A percentile compares a stretch with the other conserved stretches of the same genome.
Evolutionary conservation across 2,797 vertebrate species (phyloP).

Genomic region (Rhynchonycteris naso): DNA sequence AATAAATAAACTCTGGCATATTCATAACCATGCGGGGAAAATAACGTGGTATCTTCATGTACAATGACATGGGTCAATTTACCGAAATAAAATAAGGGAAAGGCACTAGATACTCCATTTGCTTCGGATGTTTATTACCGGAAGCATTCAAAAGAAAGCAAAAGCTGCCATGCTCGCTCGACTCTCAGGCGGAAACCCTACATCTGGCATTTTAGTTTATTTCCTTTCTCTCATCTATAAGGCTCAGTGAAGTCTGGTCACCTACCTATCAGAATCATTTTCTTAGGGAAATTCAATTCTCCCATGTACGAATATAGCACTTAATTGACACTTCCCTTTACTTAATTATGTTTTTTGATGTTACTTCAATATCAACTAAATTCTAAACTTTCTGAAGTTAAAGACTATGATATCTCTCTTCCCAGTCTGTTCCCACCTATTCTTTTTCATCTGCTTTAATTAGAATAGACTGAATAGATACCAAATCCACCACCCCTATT

Average conservation of each 20-base stretch:
- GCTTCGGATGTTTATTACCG: neutral
- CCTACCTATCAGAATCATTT: neutral
- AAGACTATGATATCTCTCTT: neutral
- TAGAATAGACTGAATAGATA: neutral
- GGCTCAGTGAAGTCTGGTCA: neutral
- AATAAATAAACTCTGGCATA: neutral
- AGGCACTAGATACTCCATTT: neutral
- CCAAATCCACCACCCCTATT: neutral
- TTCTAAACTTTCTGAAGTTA: neutral
- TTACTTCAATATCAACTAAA: neutral
- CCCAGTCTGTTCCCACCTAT: neutral
- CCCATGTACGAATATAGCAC: neutral
- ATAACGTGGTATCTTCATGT: neutral
- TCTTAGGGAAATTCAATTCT: conserved; percentile 30
- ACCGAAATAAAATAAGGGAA: neutral
- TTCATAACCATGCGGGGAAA: neutral
- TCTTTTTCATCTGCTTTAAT: neutral
- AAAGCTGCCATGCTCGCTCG: neutral
- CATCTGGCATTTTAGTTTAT: neutral
- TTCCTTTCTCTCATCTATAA: conserved; percentile 16
- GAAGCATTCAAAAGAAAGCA: neutral
- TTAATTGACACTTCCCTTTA: neutral
- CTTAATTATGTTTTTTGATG: neutral
- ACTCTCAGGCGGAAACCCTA: neutral
- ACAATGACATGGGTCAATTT: neutral